phyloP scores from a whole-genome alignment of 2,113 vertebrate genomes.

The Anser brachyrhynchus region DNA sequence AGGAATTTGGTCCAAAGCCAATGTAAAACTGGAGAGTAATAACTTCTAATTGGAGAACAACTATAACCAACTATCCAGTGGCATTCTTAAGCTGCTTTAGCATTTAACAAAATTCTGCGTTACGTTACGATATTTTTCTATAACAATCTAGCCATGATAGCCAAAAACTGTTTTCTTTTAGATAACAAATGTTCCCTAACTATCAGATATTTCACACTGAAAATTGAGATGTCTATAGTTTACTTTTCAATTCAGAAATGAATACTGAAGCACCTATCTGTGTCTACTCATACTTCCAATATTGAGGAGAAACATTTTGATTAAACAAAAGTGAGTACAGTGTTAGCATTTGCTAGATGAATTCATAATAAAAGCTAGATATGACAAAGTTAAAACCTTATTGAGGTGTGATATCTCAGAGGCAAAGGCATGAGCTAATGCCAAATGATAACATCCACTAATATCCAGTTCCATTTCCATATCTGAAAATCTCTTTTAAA shows the following conservation, averaged over 20 bases:
- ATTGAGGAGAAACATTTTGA: neutral
- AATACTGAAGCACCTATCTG: neutral
- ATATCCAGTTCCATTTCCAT: neutral
- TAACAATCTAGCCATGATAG: neutral
- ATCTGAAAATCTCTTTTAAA: neutral
- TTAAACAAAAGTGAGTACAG: neutral
- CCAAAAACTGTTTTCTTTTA: neutral
- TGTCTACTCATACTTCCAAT: fast-evolving
- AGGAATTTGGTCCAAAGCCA: neutral
- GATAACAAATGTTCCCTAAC: neutral
- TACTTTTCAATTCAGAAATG: neutral
- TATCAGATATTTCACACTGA: neutral
- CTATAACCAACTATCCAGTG: neutral
- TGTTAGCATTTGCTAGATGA: neutral
- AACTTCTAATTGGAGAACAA: neutral
- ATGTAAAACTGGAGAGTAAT: neutral
- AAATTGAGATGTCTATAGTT: neutral
- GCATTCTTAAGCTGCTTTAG: neutral
- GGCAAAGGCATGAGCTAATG: neutral
- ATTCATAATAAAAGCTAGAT: neutral
- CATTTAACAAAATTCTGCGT: neutral
- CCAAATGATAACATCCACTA: neutral
- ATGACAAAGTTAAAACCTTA: neutral
- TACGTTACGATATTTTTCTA: neutral
- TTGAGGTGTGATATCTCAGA: neutral